Base-by-base conservation (phyloP, 2,797 vertebrate genomes). In the Menidia menidia region DNA sequence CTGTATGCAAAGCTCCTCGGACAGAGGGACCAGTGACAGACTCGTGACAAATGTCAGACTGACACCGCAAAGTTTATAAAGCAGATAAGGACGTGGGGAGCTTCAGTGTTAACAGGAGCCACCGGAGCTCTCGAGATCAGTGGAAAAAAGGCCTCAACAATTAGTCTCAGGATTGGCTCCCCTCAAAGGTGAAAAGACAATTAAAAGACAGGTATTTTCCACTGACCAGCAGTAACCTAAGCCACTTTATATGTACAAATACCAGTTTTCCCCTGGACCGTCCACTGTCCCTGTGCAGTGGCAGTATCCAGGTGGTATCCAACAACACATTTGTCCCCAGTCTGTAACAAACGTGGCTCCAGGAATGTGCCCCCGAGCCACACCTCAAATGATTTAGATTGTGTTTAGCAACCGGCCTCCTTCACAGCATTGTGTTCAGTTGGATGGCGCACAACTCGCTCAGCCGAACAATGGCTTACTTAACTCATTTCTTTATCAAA, bases 261-360 rank as follows among this genome's bases (percentile, higher is more conserved):
- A 55, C 75, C 0, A 7, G 35, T 64, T 67, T 62, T 75, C 70
- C 62, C 57, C 35, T 25, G 35, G 75, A 74, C 63, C 64, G 12
- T 68, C 61, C 67, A 44, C 50, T 63, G 78, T 76, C 72, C 60
- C 77, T 45, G n/a, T 55, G 32, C 57, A 65, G 50, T 56, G 19
- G 1, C 2, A 5, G 85, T 82, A 84, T 85, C 88, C 75, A 86
- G 59, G 60, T 2, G 0, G 81, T 90, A 80, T 79, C 88, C 78
- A 89, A 47, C 45, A 30, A 54, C 57, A 41, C 25, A 25, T 25
- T 25, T n/a, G 53, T 18, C 66, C 55, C 33, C 39, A 33, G 39
- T 30, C 54, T 75, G 56, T 77, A 78, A 87, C 77, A 64, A 88
- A 81, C 82, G 53, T 42, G 60, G 57, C 63, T 61, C 41, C 63